phyloP scores from a whole-genome alignment of 2,113 vertebrate genomes.

The Jacana jacana region DNA sequence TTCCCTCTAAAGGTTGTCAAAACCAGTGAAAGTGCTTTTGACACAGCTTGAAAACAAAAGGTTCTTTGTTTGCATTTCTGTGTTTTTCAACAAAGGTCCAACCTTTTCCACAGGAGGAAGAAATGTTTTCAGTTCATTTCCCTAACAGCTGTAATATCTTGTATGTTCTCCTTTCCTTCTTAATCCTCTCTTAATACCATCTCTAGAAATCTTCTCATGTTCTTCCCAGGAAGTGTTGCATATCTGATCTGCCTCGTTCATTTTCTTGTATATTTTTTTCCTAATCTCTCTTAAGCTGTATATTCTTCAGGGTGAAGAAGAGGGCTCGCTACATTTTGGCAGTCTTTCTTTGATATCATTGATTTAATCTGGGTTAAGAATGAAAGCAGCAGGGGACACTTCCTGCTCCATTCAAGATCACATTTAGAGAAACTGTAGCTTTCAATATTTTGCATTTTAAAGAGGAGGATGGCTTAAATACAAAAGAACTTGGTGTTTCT shows the following conservation, averaged over 20 bases:
- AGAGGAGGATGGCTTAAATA: background rate
- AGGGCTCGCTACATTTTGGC: background rate
- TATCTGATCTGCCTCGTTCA: background rate
- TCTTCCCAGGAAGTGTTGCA: background rate
- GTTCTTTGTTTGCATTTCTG: background rate
- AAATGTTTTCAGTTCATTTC: background rate
- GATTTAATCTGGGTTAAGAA: background rate
- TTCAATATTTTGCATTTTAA: background rate
- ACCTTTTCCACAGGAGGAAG: background rate
- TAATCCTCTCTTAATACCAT: background rate
- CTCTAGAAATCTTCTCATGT: background rate
- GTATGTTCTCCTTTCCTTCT: background rate
- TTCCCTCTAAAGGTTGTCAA: background rate
- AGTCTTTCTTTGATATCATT: background rate
- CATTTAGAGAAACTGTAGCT: background rate
- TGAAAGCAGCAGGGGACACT: background rate
- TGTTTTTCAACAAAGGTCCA: background rate
- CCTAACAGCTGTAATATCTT: background rate
- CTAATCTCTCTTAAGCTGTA: background rate
- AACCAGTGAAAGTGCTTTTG: background rate
- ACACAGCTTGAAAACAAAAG: background rate
- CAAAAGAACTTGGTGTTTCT: background rate
- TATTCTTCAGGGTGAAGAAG: background rate
- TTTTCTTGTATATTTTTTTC: background rate
- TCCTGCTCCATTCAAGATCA: background rate